Evolutionary conservation across 92 coral and sea anemone genomes (phyloP), one percentile per base, ranked within the genome.

Genomic region (Palythoa heliodiscus): DNA sequence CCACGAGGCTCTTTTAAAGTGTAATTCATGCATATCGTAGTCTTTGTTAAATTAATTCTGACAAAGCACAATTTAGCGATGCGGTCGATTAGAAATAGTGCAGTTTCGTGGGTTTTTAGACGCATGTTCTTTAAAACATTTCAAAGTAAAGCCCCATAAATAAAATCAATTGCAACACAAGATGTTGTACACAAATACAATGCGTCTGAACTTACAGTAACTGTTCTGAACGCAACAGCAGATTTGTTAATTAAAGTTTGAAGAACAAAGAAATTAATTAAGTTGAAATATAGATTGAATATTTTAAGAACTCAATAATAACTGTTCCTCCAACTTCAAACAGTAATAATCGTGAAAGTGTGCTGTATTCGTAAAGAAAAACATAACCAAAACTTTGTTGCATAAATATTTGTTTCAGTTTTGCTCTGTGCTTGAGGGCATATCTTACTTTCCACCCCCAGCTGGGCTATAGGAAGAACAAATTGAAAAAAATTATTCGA

Each of bases 211-310:
- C 17, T 29, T 58, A 58, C 71, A 22, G 73, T 69, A 29, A 69
- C 73, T 35, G 17, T 14, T 37, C 29, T 75, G 38, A 64, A 54
- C 24, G 23, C 81, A 76, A 53, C 9, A 52, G 53, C 43, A 76
- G 67, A 25, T 69, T 53, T 17, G 2, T 54, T 54, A 76, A 76
- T 54, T 76, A 25, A 76, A 76, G 68, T 76, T 54, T 54, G 48
- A 54, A 24, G 68, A 76, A 76, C 81, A 76, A 76, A 25, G 53
- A 54, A 53, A 9, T 24, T 14, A 76, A 76, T 76, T 52, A 53
- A 23, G 47, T 76, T 76, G 43, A 54, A 53, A 25, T 39, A 20
- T 43, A 38, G 24, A 76, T 19, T 29, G 35, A 29, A 29, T 29
- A 29, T 29, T 29, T 29, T 29, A 10, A 25, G 69, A 2, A 63